phyloP scores from a whole-genome alignment of 1,140 invertebrate genomes.

The Drosophila grimshawi region DNA sequence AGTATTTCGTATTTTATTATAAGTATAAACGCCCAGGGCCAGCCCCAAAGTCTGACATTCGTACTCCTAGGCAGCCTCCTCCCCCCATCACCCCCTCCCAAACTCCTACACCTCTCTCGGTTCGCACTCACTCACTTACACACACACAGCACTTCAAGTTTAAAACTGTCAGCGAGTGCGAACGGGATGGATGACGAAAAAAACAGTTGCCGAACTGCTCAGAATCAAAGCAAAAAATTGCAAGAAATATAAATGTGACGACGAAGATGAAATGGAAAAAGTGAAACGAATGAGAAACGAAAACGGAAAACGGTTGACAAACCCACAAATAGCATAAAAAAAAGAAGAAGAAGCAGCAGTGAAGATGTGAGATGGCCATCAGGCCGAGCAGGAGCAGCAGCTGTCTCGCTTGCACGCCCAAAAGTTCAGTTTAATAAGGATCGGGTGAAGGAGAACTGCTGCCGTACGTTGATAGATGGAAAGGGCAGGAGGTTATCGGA shows the following conservation, averaged over 20 bases:
- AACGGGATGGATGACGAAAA: slow-evolving; percentile 4
- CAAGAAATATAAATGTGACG: slow-evolving; percentile 76
- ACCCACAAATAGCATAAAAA: slow-evolving; percentile 68
- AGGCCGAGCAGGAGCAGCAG: slow-evolving; percentile 34
- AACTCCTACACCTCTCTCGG: neutral
- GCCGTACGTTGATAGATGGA: too few species aligned
- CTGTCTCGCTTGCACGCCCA: slow-evolving; percentile 50
- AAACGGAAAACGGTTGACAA: slow-evolving; percentile 74
- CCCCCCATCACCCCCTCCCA: neutral
- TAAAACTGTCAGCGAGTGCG: slow-evolving; percentile 26
- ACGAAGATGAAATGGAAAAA: slow-evolving; percentile 61
- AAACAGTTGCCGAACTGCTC: slow-evolving; percentile 55
- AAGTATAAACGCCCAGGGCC: slow-evolving; percentile 68
- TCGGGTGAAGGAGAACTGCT: slow-evolving; percentile 11
- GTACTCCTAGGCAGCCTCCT: slow-evolving; percentile 14
- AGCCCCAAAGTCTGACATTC: slow-evolving; percentile 45
- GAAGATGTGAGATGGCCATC: slow-evolving; percentile 40
- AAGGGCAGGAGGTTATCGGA: too few species aligned
- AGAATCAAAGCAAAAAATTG: slow-evolving; percentile 71
- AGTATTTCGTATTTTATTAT: slow-evolving; percentile 56
- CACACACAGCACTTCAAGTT: slow-evolving; percentile 18
- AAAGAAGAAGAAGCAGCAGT: slow-evolving; percentile 42
- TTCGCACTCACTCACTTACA: neutral
- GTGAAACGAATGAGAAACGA: slow-evolving; percentile 78
- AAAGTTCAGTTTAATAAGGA: slow-evolving; percentile 67